Conservation (phyloP, 2,888 invertebrate genomes). For the Orthonychiurus folsomi region DNA sequence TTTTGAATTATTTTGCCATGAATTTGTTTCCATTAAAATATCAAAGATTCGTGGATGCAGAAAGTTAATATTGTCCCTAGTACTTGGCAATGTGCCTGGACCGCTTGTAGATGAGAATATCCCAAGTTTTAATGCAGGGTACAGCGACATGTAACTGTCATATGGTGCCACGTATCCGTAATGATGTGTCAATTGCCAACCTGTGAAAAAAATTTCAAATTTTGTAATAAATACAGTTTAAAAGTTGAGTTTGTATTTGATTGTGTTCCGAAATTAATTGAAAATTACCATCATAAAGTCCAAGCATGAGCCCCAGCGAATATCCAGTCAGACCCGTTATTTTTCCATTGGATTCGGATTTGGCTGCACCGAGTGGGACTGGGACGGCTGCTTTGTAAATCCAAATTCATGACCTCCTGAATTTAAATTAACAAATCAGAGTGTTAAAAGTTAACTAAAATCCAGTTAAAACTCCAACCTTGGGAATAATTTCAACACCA, state of each 20-base stretch:
- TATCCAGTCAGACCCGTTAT: not conserved
- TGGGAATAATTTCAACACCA: not conserved
- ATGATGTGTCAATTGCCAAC: not conserved
- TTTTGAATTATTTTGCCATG: not conserved
- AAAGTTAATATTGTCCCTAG: not conserved
- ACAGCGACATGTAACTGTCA: not conserved
- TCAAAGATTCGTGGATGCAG: not conserved
- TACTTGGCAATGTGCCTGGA: not conserved
- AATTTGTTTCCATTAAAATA: not conserved
- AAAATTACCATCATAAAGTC: not conserved
- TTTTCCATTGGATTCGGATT: not conserved
- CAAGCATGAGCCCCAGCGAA: not conserved
- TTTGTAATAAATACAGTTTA: not conserved
- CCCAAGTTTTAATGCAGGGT: not conserved
- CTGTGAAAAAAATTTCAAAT: not conserved
- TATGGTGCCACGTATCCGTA: not conserved
- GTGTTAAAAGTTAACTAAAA: too few relatives aligned
- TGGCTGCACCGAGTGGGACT: not conserved
- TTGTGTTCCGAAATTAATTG: too few relatives aligned
- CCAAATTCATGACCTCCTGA: slow-evolving; percentile 2
- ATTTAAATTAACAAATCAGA: too few relatives aligned
- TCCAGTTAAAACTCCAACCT: too few relatives aligned
- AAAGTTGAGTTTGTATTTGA: not conserved
- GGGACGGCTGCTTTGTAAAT: not conserved
- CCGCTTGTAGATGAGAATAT: not conserved